Base-by-base conservation (phyloP, 2,888 invertebrate genomes). In the Lycophotia porphyrea region DNA sequence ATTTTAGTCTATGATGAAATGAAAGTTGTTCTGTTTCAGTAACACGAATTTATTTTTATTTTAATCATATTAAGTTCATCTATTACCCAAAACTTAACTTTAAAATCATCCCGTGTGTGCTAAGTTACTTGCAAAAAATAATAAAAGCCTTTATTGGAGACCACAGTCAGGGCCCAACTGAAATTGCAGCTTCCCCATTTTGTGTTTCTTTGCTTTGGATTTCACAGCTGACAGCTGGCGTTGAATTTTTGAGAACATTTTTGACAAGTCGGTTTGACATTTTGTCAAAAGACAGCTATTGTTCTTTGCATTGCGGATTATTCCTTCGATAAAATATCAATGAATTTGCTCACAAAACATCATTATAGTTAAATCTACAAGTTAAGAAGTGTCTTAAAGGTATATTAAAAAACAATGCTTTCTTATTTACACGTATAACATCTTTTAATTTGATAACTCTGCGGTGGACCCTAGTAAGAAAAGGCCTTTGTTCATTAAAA, bases 1-100 rank as follows among this genome's bases (percentile, higher is more conserved):
- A 44, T 67, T 77, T 74, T 81, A 44, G 61, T 77, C 68, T 71
- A 69, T 67, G 71, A 44, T n/a, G 24, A 64, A 47, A 52, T 44
- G 18, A 21, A 70, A 61, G 24, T 68, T 39, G 63, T 77, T 39
- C 34, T 39, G n/a, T 49, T 11, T 67, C 18, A n/a, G 11, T 8
- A 9, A 5, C n/a, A 13, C 0, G 15, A 4, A 24, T 47, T 4
- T 4, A 31, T 52, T 68, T 71, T n/a, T 21, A 24, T 44, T 73
- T 4, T 2, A 15, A 18, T 31, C 52, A 13, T 7, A n/a, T n/a
- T n/a, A 34, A 15, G 15, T 21, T 21, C 9, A 13, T 31, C 5
- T 18, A 11, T 9, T 24, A 4, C 5, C 15, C 9, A 13, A 21
- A 42, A n/a, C 24, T 1, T 4, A 31, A n/a, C 18, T 42, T 42